phyloP scores from a whole-genome alignment of 37 sponge, comb jelly and placozoan genomes.

The Agelas oroides region DNA sequence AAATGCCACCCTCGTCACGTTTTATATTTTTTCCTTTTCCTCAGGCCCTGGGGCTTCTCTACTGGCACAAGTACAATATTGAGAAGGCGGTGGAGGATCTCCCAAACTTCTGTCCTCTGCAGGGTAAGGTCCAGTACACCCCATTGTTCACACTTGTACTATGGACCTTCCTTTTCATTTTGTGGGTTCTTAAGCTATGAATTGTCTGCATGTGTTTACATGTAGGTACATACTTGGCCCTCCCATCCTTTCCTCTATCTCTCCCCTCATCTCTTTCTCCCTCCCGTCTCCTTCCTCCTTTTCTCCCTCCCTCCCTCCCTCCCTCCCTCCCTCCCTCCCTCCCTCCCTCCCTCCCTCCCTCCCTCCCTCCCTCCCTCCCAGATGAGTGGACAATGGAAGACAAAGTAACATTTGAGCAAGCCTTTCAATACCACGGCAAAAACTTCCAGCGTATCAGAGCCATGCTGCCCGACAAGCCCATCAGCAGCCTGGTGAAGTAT shows the following conservation, averaged over 20 bases:
- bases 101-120: conserved; percentile 76
- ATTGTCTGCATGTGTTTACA: no score
- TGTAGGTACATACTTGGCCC: no score
- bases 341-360: not conserved
- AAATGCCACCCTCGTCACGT: no score
- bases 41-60: conserved; percentile 89
- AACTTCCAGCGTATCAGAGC: conserved; percentile 82
- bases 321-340: not conserved
- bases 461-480: conserved; percentile 85
- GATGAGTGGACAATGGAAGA: conserved; percentile 90
- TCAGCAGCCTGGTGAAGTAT: conserved; percentile 78
- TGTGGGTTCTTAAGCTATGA: no score
- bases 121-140: conserved; percentile 69
- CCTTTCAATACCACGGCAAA: conserved; percentile 84
- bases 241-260: not conserved
- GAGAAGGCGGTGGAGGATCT: conserved; percentile 74
- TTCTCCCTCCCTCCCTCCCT: not conserved
- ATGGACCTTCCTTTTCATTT: no score
- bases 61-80: conserved; percentile 73
- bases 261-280: not conserved
- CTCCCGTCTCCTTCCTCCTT: not conserved
- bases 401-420: conserved; percentile 88
- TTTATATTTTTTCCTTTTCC: not conserved
- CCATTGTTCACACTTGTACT: no score
- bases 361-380: conserved; percentile 1